Percentiles rank a stretch among this genome's conserved stretches.
phyloP scores from a whole-genome alignment of 2,113 vertebrate genomes.

The Cephalopholis sonnerati region DNA sequence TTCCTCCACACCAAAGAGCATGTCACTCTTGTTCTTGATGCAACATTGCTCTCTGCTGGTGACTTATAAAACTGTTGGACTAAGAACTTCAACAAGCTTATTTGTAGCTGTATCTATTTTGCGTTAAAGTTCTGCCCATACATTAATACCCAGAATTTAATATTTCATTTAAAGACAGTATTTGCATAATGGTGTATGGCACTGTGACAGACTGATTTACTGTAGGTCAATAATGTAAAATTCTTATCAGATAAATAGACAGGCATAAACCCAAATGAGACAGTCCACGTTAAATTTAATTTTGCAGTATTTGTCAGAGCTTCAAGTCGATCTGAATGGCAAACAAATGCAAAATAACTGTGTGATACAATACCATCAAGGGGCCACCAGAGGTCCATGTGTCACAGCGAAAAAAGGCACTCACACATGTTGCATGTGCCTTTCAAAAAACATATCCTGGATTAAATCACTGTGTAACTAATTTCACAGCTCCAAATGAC shows the following conservation, averaged over 20 bases:
- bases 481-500: neutral
- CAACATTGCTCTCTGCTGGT: conserved; percentile 63
- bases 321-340: neutral
- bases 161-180: neutral
- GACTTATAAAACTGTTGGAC: neutral
- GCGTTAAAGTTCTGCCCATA: neutral
- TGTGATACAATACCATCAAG: conserved; percentile 23
- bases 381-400: conserved; percentile 63
- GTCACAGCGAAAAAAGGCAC: neutral
- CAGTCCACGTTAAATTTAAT: neutral
- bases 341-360: neutral
- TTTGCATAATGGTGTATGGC: neutral
- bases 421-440: too few species aligned
- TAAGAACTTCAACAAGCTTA: neutral
- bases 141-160: neutral
- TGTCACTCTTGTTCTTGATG: neutral
- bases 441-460: neutral
- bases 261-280: neutral
- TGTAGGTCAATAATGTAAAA: neutral
- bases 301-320: neutral
- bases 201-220: neutral
- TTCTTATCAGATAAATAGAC: neutral
- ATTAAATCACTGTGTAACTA: neutral
- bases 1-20: neutral
- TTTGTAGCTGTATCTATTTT: neutral